Conservation (phyloP, 1,140 invertebrate genomes). For the Caenorhabditis briggsae region DNA sequence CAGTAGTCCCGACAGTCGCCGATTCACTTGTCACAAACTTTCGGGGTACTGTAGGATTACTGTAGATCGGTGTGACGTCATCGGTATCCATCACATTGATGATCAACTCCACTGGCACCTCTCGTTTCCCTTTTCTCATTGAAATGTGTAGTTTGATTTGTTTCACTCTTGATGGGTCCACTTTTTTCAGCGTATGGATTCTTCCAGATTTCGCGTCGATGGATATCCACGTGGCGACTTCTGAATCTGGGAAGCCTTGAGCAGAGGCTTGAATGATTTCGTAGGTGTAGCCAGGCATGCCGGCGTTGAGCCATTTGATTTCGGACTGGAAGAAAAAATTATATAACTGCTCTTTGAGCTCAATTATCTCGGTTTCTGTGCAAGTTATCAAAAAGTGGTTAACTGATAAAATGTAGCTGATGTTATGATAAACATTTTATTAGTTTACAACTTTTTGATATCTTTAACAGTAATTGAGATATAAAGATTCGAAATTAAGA, state of each 20-base stretch:
- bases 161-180: constrained; percentile 34
- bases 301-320: constrained; percentile 56
- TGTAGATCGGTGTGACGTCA: constrained; percentile 51
- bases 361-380: background rate
- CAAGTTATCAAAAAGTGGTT: background rate
- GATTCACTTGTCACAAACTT: background rate
- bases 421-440: too few species aligned
- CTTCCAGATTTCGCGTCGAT: constrained; percentile 50
- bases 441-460: too few species aligned
- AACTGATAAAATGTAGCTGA: too few species aligned
- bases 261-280: constrained; percentile 55
- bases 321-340: constrained; percentile 20
- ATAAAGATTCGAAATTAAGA: too few species aligned
- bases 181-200: constrained; percentile 38
- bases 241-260: constrained; percentile 24
- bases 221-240: constrained; percentile 57
- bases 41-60: constrained; percentile 30
- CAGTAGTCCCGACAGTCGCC: background rate
- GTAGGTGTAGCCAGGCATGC: constrained; percentile 59
- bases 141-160: constrained; percentile 54
- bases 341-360: background rate
- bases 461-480: too few species aligned
- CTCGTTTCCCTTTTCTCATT: constrained; percentile 61
- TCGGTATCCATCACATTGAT: constrained; percentile 61
- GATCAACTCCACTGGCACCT: constrained; percentile 59